Percentiles rank a stretch among this genome's conserved stretches.
These are phyloP conservation scores for Triplophysa yarkandensis DNA, from an alignment of 2,797 vertebrate genomes.

Conservation along the genomic window DNA sequence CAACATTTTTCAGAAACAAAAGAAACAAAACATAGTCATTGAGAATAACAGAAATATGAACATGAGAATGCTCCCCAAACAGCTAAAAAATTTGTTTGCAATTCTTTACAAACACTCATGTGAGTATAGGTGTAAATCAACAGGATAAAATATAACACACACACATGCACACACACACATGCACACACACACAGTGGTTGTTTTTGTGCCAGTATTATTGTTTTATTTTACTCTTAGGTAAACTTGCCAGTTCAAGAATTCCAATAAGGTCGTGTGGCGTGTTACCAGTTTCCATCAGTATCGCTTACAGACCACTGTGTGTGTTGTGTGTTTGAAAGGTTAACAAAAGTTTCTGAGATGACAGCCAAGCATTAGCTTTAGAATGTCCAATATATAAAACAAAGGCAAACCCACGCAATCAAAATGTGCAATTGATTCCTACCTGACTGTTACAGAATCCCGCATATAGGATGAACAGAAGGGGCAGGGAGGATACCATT, in stretches of 20 bases:
- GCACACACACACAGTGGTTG: slow-evolving; percentile 19
- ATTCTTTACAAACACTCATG: neutral
- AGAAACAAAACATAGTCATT: too few relatives aligned
- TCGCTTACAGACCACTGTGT: neutral
- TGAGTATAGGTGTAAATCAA: neutral
- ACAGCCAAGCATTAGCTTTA: neutral
- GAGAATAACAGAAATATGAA: neutral
- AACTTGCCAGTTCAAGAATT: slow-evolving; percentile 17
- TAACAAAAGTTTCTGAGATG: neutral
- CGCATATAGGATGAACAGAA: slow-evolving; percentile 73
- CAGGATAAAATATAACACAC: slow-evolving; percentile 6
- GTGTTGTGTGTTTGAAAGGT: neutral
- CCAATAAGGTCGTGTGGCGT: slow-evolving; percentile 24
- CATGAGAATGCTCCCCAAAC: neutral
- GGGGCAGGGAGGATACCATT: slow-evolving; percentile 58
- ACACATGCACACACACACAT: too few relatives aligned
- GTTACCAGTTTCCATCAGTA: slow-evolving; percentile 2
- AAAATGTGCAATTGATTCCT: slow-evolving; percentile 60
- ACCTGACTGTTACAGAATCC: slow-evolving; percentile 82
- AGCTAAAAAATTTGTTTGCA: neutral
- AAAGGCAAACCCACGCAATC: neutral
- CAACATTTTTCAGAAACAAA: neutral
- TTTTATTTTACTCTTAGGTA: slow-evolving; percentile 9
- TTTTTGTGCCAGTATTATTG: slow-evolving; percentile 15
- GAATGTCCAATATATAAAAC: neutral